A percentile compares a stretch with the other conserved stretches of the same genome.
phyloP scores from a whole-genome alignment of 2,113 vertebrate species.

The Excalfactoria chinensis region DNA sequence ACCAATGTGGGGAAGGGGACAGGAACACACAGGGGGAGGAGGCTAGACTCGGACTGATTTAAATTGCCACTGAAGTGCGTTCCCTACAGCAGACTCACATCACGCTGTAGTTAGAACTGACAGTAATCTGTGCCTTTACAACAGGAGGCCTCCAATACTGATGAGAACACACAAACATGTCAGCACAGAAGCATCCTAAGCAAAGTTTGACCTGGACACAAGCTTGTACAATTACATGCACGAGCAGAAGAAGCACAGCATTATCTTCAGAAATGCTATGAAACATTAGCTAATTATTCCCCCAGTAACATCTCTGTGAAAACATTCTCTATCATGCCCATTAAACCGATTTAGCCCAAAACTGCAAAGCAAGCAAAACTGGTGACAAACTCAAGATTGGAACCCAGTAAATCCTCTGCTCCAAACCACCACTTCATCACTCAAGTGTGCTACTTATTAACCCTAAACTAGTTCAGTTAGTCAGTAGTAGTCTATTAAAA shows the following conservation, averaged over 20 bases:
- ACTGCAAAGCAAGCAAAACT: conserved; percentile 26
- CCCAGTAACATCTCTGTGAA: not conserved
- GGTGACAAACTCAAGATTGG: not conserved
- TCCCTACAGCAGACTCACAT: conserved; percentile 60
- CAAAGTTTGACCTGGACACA: not conserved
- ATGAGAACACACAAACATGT: not conserved
- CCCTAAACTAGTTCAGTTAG: conserved; percentile 31
- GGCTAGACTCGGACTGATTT: conserved; percentile 37
- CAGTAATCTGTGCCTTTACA: conserved; percentile 59
- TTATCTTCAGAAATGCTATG: not conserved
- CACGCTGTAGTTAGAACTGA: conserved; percentile 57
- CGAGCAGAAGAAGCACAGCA: not conserved
- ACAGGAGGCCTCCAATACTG: not conserved
- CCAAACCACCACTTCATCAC: not conserved
- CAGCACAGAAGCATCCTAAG: not conserved
- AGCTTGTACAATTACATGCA: not conserved
- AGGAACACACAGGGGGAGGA: conserved; percentile 61
- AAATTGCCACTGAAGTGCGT: conserved; percentile 49
- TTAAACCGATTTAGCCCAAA: not conserved
- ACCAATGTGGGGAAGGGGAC: not conserved
- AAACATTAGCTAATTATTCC: not conserved
- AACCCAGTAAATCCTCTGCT: conserved; percentile 21
- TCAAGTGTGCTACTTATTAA: not conserved
- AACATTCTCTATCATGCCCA: not conserved
- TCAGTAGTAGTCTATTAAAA: not conserved